Evolutionary conservation across 2,797 vertebrate genomes (phyloP).

Genomic region (Galaxias olidus): DNA sequence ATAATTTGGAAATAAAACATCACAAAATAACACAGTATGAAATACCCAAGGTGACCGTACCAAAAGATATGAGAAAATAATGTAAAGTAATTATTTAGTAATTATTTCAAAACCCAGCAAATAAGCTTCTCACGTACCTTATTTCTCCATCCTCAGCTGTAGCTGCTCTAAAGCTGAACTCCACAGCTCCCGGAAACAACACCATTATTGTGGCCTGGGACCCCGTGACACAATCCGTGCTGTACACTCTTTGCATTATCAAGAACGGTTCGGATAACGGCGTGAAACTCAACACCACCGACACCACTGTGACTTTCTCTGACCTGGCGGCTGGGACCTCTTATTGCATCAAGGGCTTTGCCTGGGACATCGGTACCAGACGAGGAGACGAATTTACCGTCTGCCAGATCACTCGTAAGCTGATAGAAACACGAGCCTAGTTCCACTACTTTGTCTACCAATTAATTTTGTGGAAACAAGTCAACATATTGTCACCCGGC

Average conservation of each 20-base stretch:
- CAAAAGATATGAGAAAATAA: too few relatives aligned
- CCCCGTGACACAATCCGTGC: conserved; percentile 70
- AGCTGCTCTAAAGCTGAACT: conserved; percentile 74
- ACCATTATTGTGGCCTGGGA: conserved; percentile 82
- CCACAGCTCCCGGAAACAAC: conserved; percentile 76
- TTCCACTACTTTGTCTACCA: too few relatives aligned
- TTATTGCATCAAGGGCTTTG: conserved; percentile 78
- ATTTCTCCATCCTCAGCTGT: conserved; percentile 74
- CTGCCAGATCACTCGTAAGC: conserved; percentile 89
- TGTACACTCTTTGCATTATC: conserved; percentile 79
- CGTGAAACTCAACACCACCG: conserved; percentile 77
- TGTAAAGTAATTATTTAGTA: too few relatives aligned
- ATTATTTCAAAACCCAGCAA: too few relatives aligned
- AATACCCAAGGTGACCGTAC: too few relatives aligned
- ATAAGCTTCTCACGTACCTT: too few relatives aligned
- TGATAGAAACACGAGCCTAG: neutral
- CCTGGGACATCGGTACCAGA: conserved; percentile 80
- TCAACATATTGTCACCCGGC: too few relatives aligned
- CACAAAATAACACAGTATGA: too few relatives aligned
- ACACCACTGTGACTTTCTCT: conserved; percentile 69
- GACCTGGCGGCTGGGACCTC: conserved; percentile 79
- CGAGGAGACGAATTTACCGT: conserved; percentile 79
- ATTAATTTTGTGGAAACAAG: too few relatives aligned
- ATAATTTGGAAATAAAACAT: too few relatives aligned
- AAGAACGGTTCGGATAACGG: conserved; percentile 69